phyloP scores from a whole-genome alignment of 2,888 invertebrate species.

The Caenorhabditis drosophilae region DNA sequence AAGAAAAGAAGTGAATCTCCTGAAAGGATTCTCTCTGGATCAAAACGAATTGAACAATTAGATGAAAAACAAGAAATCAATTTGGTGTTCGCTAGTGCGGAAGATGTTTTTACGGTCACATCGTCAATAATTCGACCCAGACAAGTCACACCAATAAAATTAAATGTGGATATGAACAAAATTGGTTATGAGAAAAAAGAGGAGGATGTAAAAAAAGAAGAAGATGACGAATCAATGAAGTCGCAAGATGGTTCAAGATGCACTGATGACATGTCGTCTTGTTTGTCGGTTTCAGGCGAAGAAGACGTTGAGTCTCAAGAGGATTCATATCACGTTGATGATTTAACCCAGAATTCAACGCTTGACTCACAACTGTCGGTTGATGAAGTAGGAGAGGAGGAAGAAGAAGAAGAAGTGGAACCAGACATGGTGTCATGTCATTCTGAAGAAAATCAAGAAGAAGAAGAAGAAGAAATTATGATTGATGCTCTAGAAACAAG shows the following conservation, averaged over 20 bases:
- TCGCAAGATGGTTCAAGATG: constrained; percentile 30
- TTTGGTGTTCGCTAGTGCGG: constrained; percentile 39
- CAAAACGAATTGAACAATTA: constrained; percentile 2
- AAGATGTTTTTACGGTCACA: constrained; percentile 21
- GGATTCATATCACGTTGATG: constrained; percentile 27
- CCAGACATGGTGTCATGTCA: constrained; percentile 26
- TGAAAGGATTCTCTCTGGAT: too few relatives aligned
- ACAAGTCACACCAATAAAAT: too few relatives aligned
- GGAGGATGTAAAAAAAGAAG: not conserved
- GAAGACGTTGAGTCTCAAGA: constrained; percentile 33
- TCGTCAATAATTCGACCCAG: constrained; percentile 1
- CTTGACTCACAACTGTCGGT: too few relatives aligned
- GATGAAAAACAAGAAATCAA: constrained; percentile 23
- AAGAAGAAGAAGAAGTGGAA: constrained; percentile 9
- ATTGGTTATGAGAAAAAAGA: not conserved
- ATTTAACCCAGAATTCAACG: constrained; percentile 12
- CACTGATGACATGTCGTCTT: constrained; percentile 23
- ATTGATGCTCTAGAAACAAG: constrained; percentile 19
- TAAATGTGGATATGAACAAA: not conserved
- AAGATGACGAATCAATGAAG: constrained; percentile 14
- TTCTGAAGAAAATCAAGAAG: constrained; percentile 10
- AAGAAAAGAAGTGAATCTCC: constrained; percentile 18
- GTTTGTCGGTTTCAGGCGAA: constrained; percentile 17
- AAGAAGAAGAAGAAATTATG: constrained; percentile 12
- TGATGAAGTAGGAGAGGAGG: constrained; percentile 4